Evolutionary conservation across 2,797 vertebrate species (phyloP), one percentile per base, ranked within the genome.

Genomic region (Xerus rutilus): DNA sequence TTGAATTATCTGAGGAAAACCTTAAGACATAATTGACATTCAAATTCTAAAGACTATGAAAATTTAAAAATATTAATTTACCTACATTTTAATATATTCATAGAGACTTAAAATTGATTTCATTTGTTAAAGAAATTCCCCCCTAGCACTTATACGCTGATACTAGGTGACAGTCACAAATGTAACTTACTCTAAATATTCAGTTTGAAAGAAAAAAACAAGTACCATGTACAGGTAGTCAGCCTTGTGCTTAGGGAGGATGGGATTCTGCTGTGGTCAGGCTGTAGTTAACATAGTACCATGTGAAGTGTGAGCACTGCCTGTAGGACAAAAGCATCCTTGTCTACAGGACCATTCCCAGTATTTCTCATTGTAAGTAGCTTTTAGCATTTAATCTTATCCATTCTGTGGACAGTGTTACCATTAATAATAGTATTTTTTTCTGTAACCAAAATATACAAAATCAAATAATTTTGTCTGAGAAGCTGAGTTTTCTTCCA

Each of bases 1-100:
- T 76, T 97, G 43, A 76, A 64, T 92, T 96, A 86, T 93, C 15
- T 95, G 64, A 81, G 72, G 35, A 52, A 83, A 96, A 79, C 12
- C 47, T 92, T 85, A 95, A 47, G 49, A 72, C 81, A 12, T 87
- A 93, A 92, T 69, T 90, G n/a, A 95, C 47, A 76, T 73, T 92
- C 30, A 47, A 90, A 86, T 90, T 96, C 28, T 92, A 59, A 93
- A 93, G 54, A 39, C 30, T 79, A 15, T 59, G 64, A 78, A 39
- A 45, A 76, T 93, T 78, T 87, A 21, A 91, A 88, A 43, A 25
- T 79, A 57, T 72, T 93, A 17, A 81, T 81, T 81, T 93, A 32
- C 74, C 85, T 87, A 23, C 25, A 87, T 92, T 91, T 79, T 17
- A 90, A 17, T 57, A 30, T 67, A 86, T 39, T 52, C 69, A 49